Evolutionary conservation across 2,888 invertebrate species (phyloP).

Genomic region (Yponomeuta sedellus): DNA sequence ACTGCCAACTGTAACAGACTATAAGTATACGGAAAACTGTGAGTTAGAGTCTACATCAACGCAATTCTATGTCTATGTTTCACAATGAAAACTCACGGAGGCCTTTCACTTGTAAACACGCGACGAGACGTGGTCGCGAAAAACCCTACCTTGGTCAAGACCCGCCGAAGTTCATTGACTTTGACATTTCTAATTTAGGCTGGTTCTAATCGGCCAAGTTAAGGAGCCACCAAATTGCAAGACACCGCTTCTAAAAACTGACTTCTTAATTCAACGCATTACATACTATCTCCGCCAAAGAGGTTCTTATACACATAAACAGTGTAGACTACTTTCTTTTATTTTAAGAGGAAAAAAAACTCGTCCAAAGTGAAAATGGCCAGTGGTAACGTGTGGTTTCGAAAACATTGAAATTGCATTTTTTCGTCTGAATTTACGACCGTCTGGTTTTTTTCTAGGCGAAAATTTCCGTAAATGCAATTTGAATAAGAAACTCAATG

Average conservation of each 20-base stretch:
- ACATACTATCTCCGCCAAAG: slow-evolving; percentile 16
- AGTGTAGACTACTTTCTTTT: slow-evolving; percentile 24
- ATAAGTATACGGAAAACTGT: no score
- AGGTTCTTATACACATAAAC: slow-evolving; percentile 16
- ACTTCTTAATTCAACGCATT: neutral
- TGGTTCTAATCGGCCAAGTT: slow-evolving; percentile 13
- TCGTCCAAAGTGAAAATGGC: slow-evolving; percentile 23
- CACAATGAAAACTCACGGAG: neutral
- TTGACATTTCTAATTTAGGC: slow-evolving; percentile 27
- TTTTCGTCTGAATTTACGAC: neutral
- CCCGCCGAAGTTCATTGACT: slow-evolving; percentile 21
- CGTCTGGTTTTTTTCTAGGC: neutral
- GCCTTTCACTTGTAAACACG: slow-evolving; percentile 15
- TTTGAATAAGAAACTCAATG: neutral
- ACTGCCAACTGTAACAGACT: no score
- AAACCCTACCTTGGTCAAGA: slow-evolving; percentile 24
- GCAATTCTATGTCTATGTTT: neutral
- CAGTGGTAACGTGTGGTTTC: neutral
- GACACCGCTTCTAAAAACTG: neutral
- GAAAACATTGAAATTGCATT: neutral
- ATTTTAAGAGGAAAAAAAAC: slow-evolving; percentile 19
- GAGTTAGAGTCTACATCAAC: no score
- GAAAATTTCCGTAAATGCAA: neutral
- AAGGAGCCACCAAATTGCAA: neutral
- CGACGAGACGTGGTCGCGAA: slow-evolving; percentile 24